Base-by-base conservation (phyloP, 2,113 vertebrate genomes). In the Tetraodon nigroviridis region DNA sequence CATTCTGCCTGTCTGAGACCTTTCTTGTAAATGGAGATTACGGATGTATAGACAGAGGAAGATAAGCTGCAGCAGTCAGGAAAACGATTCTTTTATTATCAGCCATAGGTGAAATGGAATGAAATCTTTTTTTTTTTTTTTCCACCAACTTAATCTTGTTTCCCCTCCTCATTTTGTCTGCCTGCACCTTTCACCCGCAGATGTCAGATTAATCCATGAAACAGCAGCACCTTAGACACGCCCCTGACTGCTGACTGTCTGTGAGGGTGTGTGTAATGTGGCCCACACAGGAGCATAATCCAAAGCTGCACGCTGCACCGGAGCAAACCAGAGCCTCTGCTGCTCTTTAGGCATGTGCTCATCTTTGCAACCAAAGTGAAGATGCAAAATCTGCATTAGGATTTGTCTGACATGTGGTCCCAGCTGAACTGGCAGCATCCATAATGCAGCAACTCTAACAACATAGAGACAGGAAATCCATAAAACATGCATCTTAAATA, bases 261-360 rank as follows among this genome's bases (percentile, higher is more conserved):
- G 42, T 17, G 13, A 17, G 13, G 42, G 14, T 17, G 42, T 44
- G 42, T 44, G 42, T 44, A 17, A 73, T 19, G 57, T 64, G 19
- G 71, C 79, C 71, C 54, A 61, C 64, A 64, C 53, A 64, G 19
- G 71, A 83, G 58, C 78, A 81, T 81, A 81, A 82, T 81, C 61
- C 73, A 80, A 62, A 10, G 65, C 79, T 65, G 55, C 45, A 56
- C 58, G 71, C 32, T 46, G 15, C 57, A 80, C 29, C 37, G 8
- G 62, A 74, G 45, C 67, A 19, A 57, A 41, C 53, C 1, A 6
- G 37, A 44, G 46, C 46, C 19, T 24, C 53, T 40, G 1, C 51
- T 40, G 29, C 54, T 61, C 67, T 40, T 12, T 46, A 10, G 46
- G n/a, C 6, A 1, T 51, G 14, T 45, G 53, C 61, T 62, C 57